Conservation (phyloP, 2,797 vertebrate species). For the Siniperca obscura region DNA sequence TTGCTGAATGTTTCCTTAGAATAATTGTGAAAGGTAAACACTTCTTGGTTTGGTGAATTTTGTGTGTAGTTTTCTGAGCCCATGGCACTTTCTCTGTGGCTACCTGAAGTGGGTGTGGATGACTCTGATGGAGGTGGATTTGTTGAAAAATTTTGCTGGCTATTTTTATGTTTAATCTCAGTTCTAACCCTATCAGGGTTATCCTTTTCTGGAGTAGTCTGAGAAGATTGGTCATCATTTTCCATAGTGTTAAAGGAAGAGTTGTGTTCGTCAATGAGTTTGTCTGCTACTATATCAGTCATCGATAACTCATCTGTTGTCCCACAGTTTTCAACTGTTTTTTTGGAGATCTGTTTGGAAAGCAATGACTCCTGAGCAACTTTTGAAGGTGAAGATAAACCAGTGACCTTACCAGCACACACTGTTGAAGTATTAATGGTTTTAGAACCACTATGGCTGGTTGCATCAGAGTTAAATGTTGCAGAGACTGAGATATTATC, state of each 20-base stretch:
- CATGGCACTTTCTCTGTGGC: constrained; percentile 32
- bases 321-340: constrained; percentile 33
- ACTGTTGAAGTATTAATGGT: constrained; percentile 19
- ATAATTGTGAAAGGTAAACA: constrained; percentile 89
- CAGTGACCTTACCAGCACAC: constrained; percentile 17
- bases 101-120: constrained; percentile 10
- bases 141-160: constrained; percentile 18
- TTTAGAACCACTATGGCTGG: constrained; percentile 19
- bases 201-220: constrained; percentile 30
- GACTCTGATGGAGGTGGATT: constrained; percentile 30
- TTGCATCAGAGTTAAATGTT: constrained; percentile 19
- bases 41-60: constrained; percentile 82
- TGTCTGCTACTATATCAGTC: constrained; percentile 14
- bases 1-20: constrained; percentile 84
- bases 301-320: constrained; percentile 26
- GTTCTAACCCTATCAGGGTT: neutral
- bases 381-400: constrained; percentile 32
- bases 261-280: constrained; percentile 15
- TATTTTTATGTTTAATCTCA: constrained; percentile 35
- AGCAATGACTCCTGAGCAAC: constrained; percentile 34
- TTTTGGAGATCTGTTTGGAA: constrained; percentile 32
- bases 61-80: constrained; percentile 53
- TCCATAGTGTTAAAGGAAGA: constrained; percentile 17
- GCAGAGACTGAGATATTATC: constrained; percentile 23
- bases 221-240: constrained; percentile 15